These are phyloP conservation scores for Epizoanthus ramosus DNA, from an alignment of 92 coral and sea anemone genomes.

Conservation along the genomic window DNA sequence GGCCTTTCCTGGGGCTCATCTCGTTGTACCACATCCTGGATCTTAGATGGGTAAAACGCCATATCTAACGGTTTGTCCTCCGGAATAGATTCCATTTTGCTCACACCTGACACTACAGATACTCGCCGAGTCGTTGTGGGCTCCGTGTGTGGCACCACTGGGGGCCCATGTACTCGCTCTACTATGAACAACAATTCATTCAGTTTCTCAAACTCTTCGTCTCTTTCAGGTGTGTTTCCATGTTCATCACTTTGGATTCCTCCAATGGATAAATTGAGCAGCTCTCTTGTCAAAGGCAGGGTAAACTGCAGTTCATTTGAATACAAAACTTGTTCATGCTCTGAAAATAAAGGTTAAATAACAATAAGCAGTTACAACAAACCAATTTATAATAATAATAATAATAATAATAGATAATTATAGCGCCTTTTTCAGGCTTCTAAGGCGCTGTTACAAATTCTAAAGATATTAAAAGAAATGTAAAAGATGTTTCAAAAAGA, in stretches of 20 bases:
- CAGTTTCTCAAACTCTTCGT: conserved; percentile 26
- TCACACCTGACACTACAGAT: conserved; percentile 26
- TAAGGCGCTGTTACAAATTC: too few relatives aligned
- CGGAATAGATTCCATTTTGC: conserved; percentile 68
- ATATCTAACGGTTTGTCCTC: conserved; percentile 63
- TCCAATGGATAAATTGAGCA: conserved; percentile 27
- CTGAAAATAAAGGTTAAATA: conserved; percentile 32
- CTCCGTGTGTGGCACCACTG: conserved; percentile 8
- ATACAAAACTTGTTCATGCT: conserved; percentile 51
- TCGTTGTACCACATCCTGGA: neutral
- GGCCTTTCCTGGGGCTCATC: neutral
- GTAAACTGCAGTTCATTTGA: conserved; percentile 82
- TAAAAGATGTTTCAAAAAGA: too few relatives aligned
- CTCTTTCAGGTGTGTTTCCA: conserved; percentile 5
- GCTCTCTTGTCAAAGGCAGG: conserved; percentile 70
- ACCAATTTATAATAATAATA: too few relatives aligned
- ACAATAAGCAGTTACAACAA: neutral
- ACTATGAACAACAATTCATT: conserved; percentile 65
- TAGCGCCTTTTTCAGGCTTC: too few relatives aligned
- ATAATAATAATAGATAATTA: too few relatives aligned
- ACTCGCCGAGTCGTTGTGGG: conserved; percentile 8
- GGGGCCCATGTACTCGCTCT: conserved; percentile 40
- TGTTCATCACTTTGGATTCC: neutral
- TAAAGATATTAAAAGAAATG: too few relatives aligned
- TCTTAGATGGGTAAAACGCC: neutral